Base-by-base conservation (phyloP, 2,888 invertebrate species). In the Dendrolimus pini region DNA sequence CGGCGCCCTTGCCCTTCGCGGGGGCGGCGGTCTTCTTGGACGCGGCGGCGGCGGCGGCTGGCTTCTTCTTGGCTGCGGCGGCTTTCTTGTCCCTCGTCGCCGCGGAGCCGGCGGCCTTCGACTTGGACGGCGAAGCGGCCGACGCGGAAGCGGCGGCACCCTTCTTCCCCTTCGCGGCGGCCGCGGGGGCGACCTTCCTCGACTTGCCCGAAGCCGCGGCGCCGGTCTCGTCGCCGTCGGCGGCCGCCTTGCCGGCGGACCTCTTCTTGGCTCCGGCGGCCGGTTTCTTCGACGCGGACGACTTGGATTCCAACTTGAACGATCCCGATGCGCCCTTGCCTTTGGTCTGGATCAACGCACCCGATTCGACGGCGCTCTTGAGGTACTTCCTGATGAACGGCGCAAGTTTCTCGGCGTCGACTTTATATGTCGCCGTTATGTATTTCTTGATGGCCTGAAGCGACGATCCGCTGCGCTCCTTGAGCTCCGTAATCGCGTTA, bases 371-470 rank as follows among this genome's bases (percentile, higher is more conserved):
- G 13, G 92, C 92, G 12, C 80, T 72, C 72, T 92, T 93, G 61
- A 67, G 59, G 55, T 91, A 93, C 61, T 92, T 92, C 63, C 91
- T 92, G 66, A 94, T 93, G 77, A 91, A 93, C 1, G 89, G 89
- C 1, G 92, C 85, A 55, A 92, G 71, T 67, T 93, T 93, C 60
- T 92, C 92, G 1, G 88, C 84, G 70, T 93, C 93, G 7, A 93
- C 83, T 60, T 92, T 92, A 86, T 93, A 93, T 59, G 89, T 92
- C 41, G 88, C 81, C 9, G 88, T 78, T 56, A 94, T 91, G 74
- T 92, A 94, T 70, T 94, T 94, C 74, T 93, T 94, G 74, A 94
- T 93, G 2, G 85, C 85, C 72, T 77, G 88, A 62, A 80, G 70
- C 1, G 93, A 93, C 0, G 93, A 93, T 41, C 94, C 94, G 57